These are phyloP conservation scores for Tigriopus californicus DNA, from an alignment of 2,888 invertebrate genomes.

Conservation along the genomic window DNA sequence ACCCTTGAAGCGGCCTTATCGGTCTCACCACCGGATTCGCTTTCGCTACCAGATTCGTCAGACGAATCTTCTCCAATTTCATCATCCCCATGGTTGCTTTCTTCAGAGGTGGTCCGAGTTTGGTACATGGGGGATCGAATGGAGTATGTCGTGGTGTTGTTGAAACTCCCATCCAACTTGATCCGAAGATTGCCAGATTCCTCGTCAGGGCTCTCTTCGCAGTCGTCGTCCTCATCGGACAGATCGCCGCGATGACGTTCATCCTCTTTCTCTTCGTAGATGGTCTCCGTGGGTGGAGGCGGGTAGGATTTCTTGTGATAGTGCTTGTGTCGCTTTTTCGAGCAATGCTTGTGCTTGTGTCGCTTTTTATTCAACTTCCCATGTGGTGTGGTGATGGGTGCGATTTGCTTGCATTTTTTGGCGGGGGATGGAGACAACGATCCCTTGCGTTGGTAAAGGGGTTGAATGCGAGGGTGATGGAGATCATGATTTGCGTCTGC, in stretches of 20 bases:
- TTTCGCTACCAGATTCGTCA: background rate
- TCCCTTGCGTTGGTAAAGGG: too few relatives aligned
- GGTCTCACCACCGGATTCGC: background rate
- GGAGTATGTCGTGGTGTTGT: conserved; percentile 10
- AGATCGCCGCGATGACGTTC: too few relatives aligned
- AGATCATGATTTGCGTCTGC: conserved; percentile 2
- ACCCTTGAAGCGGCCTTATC: background rate
- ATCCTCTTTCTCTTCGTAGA: too few relatives aligned
- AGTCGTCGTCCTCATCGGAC: too few relatives aligned
- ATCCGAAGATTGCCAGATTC: background rate
- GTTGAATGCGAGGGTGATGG: conserved; percentile 23
- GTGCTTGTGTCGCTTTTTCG: conserved; percentile 30
- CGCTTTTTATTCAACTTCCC: conserved; percentile 35
- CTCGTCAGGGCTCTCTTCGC: background rate
- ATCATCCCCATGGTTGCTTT: background rate
- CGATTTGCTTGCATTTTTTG: conserved; percentile 6
- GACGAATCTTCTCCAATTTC: conserved; percentile 5
- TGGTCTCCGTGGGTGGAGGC: too few relatives aligned
- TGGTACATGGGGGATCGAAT: background rate
- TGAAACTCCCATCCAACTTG: conserved; percentile 8
- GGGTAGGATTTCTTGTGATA: conserved; percentile 17
- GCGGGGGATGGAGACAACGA: conserved; percentile 26
- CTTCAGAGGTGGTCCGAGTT: background rate
- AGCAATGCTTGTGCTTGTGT: conserved; percentile 55
- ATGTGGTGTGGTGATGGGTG: conserved; percentile 11